Base-by-base conservation (phyloP, 2,113 vertebrate species). In the Lipotes vexillifer region DNA sequence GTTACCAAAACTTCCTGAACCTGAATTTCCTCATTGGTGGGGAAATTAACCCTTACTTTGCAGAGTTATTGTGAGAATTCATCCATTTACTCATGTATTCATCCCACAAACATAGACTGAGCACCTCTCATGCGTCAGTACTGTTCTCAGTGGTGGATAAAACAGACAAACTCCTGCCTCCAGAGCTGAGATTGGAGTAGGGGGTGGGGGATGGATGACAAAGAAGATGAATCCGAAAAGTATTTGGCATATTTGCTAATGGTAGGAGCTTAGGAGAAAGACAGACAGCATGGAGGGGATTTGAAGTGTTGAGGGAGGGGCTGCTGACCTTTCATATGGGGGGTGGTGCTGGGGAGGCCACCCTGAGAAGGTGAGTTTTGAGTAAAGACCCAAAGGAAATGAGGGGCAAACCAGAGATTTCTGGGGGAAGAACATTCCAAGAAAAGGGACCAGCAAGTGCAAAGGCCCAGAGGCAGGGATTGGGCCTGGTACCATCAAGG, bases 151-250 rank as follows among this genome's bases (percentile, higher is more conserved):
- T 23, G 23, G 49, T 31, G 5, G 5, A 21, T 49, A 12, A 77
- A 65, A 63, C 4, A 21, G 29, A 10, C 41, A 74, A 74, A 29
- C 5, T 44, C 41, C n/a, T 72, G 77, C 15, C 75, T 82, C 33
- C 3, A 10, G 75, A 88, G 55, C 85, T n/a, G 41, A 49, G 21
- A 44, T 36, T 68, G 0, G 1, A 86, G 66, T 63, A 20, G 21
- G 5, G 29, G 12, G 4, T 31, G 25, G 5, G 3, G n/a, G 14
- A 31, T 11, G 0, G 0, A 14, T 2, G 31, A 72, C 17, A 17
- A 72, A 95, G 29, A 27, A 74, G 25, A 41, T n/a, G 63, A 38
- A 36, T 25, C n/a, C 36, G 33, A 21, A 41, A 44, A 55, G n/a
- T 29, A 18, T 12, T 38, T 71, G 27, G 44, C 61, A 12, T 33